These are phyloP conservation scores for Acrocephalus arundinaceus DNA, from an alignment of 2,113 vertebrate genomes.

Conservation along the genomic window DNA sequence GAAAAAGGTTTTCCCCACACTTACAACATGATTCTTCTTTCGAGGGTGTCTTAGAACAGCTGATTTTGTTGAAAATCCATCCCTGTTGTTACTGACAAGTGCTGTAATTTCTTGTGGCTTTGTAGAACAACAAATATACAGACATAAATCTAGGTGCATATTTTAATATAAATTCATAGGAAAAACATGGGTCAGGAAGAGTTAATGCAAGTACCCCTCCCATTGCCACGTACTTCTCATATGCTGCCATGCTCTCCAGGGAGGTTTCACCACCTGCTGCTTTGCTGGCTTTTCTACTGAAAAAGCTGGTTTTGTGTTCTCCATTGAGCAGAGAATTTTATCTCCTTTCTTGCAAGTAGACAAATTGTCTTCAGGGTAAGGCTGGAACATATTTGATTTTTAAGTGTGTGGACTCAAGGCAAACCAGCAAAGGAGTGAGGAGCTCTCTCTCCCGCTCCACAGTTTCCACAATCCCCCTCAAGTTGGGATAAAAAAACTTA, in stretches of 20 bases:
- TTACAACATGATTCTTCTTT: neutral
- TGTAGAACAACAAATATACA: neutral
- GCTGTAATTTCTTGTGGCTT: neutral
- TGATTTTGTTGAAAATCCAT: neutral
- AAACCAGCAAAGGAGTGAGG: neutral
- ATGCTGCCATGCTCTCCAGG: neutral
- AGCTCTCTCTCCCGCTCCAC: neutral
- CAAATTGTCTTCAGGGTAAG: neutral
- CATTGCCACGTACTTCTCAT: neutral
- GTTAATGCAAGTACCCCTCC: neutral
- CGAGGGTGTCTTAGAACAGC: neutral
- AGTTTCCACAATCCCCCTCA: neutral
- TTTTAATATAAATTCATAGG: neutral
- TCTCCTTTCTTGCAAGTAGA: neutral
- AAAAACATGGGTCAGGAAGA: neutral
- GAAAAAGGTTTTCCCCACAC: neutral
- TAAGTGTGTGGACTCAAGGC: neutral
- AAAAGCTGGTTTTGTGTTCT: neutral
- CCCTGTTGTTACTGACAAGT: neutral
- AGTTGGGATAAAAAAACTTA: neutral
- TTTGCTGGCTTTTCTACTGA: neutral
- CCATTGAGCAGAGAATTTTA: neutral
- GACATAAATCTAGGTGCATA: neutral
- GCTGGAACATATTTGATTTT: neutral
- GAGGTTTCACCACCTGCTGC: neutral